Evolutionary conservation across 2,113 vertebrate genomes (phyloP), one percentile per base, ranked within the genome.

Genomic region (Eleginops maclovinus): DNA sequence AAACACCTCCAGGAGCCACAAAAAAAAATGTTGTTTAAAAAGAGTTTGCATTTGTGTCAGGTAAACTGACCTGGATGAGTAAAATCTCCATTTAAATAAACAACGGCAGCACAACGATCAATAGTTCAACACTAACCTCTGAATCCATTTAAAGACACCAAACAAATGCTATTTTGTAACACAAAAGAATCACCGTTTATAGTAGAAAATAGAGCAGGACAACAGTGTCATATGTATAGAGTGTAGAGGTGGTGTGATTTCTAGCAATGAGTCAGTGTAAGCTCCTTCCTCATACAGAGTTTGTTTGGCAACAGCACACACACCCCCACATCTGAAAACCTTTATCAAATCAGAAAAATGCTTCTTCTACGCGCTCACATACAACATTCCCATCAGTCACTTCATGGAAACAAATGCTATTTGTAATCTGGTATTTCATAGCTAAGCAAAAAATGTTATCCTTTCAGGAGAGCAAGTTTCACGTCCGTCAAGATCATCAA

Each of bases 151-250:
- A 24, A 63, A 73, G 60, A 62, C 40, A 60, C 15, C 40, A 74
- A 75, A 63, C 43, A 64, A 41, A 72, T n/a, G 1, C 31, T 36
- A 28, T 69, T 64, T 31, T 31, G 1, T 12, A 11, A 17, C 16
- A 46, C 8, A 46, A 26, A 75, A 64, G 21, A 76, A 53, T 43
- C 22, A 13, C 8, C 9, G 75, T 36, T 65, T 21, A 43, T 5
- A 47, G 61, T 31, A 51, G 69, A 63, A 84, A 79, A 77, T 31
- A 75, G n/a, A 69, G 41, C n/a, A 79, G 62, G 40, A 75, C 16
- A 83, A 51, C 56, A 43, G 31, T 58, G 46, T 50, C 41, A 43
- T 46, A 11, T 63, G 44, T 50, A n/a, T n/a, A n/a, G n/a, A n/a
- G n/a, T 1, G 11, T 6, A 82, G 55, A 71, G 24, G 58, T 55